A percentile compares a stretch with the other conserved stretches of the same genome.
phyloP scores from a whole-genome alignment of 2,888 invertebrate species.

The Thera obeliscata region DNA sequence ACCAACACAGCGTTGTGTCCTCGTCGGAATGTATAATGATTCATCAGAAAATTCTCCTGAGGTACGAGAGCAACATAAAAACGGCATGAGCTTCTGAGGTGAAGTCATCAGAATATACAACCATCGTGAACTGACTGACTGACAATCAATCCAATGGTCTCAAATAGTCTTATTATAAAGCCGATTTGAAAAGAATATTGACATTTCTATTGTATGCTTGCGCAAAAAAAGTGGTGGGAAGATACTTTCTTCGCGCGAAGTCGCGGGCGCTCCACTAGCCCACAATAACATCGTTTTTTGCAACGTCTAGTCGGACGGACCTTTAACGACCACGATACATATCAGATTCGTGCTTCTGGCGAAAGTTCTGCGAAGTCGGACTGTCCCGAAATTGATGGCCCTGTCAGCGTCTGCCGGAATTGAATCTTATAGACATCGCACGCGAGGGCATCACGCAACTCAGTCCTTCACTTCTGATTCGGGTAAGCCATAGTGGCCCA shows the following conservation, averaged over 20 bases:
- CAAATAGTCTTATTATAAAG: not conserved
- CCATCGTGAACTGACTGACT: constrained; percentile 1
- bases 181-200: not conserved
- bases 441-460: constrained; percentile 68
- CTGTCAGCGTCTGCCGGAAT: constrained; percentile 70
- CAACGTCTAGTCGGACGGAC: constrained; percentile 41
- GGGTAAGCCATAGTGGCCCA: not conserved
- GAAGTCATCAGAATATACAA: constrained; percentile 9
- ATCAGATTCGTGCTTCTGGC: constrained; percentile 72
- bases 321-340: constrained; percentile 62
- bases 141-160: not conserved
- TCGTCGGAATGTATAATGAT: constrained; percentile 27
- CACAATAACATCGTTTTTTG: constrained; percentile 9
- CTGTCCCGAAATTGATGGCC: constrained; percentile 76
- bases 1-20: constrained; percentile 6
- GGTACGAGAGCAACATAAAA: constrained; percentile 14
- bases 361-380: constrained; percentile 77
- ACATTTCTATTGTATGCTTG: not conserved
- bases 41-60: constrained; percentile 18
- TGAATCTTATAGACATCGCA: constrained; percentile 63
- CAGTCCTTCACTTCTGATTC: constrained; percentile 62
- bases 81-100: constrained; percentile 15
- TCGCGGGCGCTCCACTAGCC: not conserved
- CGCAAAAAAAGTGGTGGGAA: not conserved
- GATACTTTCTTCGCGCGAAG: constrained; percentile 8